Evolutionary conservation across 2,113 vertebrate species (phyloP), one percentile per base, ranked within the genome.

Genomic region (Charina bottae): DNA sequence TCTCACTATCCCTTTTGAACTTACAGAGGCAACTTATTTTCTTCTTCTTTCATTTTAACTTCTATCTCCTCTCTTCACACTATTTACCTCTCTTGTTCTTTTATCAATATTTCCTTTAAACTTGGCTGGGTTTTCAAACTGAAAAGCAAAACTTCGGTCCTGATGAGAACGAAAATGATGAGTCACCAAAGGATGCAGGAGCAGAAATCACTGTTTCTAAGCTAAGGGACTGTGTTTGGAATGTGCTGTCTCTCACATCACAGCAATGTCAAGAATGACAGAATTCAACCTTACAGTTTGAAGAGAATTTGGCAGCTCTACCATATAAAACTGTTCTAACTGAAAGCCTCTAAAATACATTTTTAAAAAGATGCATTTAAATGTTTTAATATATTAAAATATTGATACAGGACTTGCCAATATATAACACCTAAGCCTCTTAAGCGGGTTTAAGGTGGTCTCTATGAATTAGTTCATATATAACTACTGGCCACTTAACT

Each of bases 101-200:
- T 58, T 58, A 58, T 91, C 89, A 92, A 93, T 91, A 85, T 84
- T 93, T 93, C 56, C 49, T 72, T 88, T 37, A 90, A 2, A 92
- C 92, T 60, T 94, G 92, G 60, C 91, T 62, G 86, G 21, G 13
- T 92, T 93, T 95, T 94, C 8, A 94, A 84, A 83, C 33, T 64
- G 92, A 90, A 95, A 93, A 83, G 90, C 10, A 56, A 86, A 33
- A 87, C 46, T 92, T 87, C 49, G 90, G 42, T 42, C 72, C 72
- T 49, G 83, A 91, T 78, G 11, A 91, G n/a, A 72, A 94, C 53
- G 37, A 93, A 94, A 83, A 85, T 87, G 24, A 85, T 94, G 94
- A 96, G 84, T 94, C 92, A 94, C 33, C 62, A 54, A 28, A 91
- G 24, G 87, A 62, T 91, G 92, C 62, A 58, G n/a, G 91, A 93